Conservation (phyloP, 2,113 vertebrate genomes). For the Pimephales promelas region DNA sequence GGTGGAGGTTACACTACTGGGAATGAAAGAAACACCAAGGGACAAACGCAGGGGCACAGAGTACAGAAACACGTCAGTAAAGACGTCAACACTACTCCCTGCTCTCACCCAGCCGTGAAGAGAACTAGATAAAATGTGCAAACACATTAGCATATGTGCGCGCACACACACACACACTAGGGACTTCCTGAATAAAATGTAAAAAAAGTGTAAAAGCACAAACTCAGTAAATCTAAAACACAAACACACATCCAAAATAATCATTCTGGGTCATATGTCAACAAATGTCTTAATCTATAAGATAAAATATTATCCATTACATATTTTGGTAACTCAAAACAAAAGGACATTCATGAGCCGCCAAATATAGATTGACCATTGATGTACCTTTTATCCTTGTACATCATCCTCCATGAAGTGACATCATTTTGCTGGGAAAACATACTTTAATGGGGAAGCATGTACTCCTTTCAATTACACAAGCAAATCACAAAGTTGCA, state of each 20-base stretch:
- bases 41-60: neutral
- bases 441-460: neutral
- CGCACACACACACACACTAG: neutral
- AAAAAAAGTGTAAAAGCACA: neutral
- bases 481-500: neutral
- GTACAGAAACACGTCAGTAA: constrained; percentile 12
- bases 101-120: neutral
- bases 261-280: neutral
- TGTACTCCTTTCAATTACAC: neutral
- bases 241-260: neutral
- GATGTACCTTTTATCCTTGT: neutral
- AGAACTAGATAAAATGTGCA: neutral
- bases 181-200: neutral
- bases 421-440: constrained; percentile 7
- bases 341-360: neutral
- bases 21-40: neutral
- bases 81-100: constrained; percentile 7
- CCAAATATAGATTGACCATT: neutral
- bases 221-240: neutral
- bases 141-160: neutral
- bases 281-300: neutral
- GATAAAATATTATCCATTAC: neutral
- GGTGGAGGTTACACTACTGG: constrained; percentile 21
- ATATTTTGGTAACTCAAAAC: neutral
- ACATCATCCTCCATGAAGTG: neutral